These are phyloP conservation scores for Panurus biarmicus DNA, from an alignment of 2,113 vertebrate genomes.

Conservation along the genomic window DNA sequence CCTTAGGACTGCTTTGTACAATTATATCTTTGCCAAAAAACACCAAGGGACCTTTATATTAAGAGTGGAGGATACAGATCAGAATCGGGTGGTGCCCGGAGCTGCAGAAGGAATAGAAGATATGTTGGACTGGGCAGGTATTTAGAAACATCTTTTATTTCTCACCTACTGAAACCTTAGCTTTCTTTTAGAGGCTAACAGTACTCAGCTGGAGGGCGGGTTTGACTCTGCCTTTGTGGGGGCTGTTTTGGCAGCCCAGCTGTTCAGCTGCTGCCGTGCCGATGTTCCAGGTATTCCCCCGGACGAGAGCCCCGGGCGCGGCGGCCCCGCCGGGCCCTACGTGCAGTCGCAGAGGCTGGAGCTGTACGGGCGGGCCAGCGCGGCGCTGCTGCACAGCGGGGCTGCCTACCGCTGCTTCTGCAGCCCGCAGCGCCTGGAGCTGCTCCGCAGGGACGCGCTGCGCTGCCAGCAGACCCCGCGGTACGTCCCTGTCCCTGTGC, in stretches of 20 bases:
- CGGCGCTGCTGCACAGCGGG: conserved; percentile 67
- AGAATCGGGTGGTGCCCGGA: conserved; percentile 79
- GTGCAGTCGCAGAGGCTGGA: conserved; percentile 82
- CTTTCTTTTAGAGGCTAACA: rapidly evolving
- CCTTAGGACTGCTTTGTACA: conserved; percentile 91
- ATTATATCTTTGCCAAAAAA: conserved; percentile 92
- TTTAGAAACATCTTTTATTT: background rate
- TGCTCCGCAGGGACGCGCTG: conserved; percentile 86
- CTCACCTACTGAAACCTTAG: rapidly evolving
- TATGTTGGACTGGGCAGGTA: conserved; percentile 93
- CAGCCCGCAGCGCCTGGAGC: conserved; percentile 79
- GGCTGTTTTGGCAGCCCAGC: background rate
- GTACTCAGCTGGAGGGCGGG: rapidly evolving
- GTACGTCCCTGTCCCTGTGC: conserved; percentile 35
- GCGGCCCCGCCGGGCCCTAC: conserved; percentile 82
- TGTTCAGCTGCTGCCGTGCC: rapidly evolving
- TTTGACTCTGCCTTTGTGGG: too few species aligned
- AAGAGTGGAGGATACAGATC: conserved; percentile 92
- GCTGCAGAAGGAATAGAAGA: conserved; percentile 85
- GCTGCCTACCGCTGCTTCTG: conserved; percentile 92
- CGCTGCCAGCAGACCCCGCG: conserved; percentile 80
- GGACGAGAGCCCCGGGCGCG: conserved; percentile 83
- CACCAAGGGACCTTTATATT: conserved; percentile 82
- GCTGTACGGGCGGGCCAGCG: conserved; percentile 70
- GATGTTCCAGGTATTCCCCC: conserved; percentile 79